These are phyloP conservation scores for Lonchura striata DNA, from an alignment of 2,113 vertebrate species.

Conservation along the genomic window DNA sequence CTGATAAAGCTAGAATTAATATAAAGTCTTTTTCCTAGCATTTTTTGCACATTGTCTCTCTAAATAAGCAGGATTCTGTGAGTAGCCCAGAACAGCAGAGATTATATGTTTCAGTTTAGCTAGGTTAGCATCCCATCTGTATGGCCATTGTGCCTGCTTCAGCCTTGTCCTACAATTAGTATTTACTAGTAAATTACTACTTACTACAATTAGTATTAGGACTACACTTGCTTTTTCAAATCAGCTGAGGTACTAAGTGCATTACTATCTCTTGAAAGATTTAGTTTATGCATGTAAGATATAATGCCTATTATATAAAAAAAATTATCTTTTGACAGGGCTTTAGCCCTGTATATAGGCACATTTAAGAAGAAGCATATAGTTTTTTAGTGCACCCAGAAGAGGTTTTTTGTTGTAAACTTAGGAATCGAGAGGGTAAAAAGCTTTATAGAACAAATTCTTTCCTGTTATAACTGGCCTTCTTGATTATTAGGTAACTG, in stretches of 20 bases:
- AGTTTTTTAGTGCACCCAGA: background rate
- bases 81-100: background rate
- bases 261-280: background rate
- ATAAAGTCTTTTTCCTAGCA: background rate
- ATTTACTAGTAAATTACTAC: no score
- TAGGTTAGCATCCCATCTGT: background rate
- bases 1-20: background rate
- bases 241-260: background rate
- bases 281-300: background rate
- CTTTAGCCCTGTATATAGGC: background rate
- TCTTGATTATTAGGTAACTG: background rate
- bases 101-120: background rate
- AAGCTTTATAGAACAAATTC: fast-evolving
- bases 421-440: background rate
- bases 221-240: background rate
- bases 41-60: background rate
- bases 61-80: background rate
- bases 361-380: background rate
- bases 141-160: background rate
- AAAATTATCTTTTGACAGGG: background rate
- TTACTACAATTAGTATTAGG: background rate
- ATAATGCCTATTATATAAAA: background rate
- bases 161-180: background rate
- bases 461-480: background rate
- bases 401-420: background rate